Evolutionary conservation across 2,797 vertebrate species (phyloP).

Genomic region (Spinus olivaceus): DNA sequence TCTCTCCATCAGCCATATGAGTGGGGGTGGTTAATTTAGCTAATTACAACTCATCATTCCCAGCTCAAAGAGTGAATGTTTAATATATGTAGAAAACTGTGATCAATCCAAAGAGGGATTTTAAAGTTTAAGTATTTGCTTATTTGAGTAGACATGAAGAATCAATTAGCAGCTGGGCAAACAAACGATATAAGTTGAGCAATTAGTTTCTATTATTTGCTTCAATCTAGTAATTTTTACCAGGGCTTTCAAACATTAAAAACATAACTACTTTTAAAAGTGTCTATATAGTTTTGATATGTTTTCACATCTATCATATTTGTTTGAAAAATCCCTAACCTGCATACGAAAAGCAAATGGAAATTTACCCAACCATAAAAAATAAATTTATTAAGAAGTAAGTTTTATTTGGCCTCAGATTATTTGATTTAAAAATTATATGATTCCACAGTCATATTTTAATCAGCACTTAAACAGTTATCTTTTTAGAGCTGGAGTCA

Average conservation of each 20-base stretch:
- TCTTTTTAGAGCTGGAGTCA: neutral
- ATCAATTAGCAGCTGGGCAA: neutral
- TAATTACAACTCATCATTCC: neutral
- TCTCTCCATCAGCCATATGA: neutral
- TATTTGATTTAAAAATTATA: neutral
- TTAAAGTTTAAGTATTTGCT: conserved; percentile 3
- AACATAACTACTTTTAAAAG: neutral
- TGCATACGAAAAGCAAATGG: neutral
- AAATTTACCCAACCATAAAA: neutral
- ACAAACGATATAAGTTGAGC: neutral
- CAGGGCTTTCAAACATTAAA: neutral
- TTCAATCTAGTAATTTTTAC: neutral
- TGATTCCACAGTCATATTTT: neutral
- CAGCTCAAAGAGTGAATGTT: neutral
- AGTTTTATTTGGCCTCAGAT: neutral
- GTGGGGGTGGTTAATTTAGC: neutral
- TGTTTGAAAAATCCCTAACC: neutral
- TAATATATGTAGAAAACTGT: neutral
- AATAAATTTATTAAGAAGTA: neutral
- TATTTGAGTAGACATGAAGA: neutral
- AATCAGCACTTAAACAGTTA: neutral
- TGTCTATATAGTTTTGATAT: neutral
- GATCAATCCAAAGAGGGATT: neutral
- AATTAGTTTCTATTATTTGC: neutral
- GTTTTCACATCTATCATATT: neutral